Base-by-base conservation (phyloP, 2,113 vertebrate genomes). In the Ameiurus melas region DNA sequence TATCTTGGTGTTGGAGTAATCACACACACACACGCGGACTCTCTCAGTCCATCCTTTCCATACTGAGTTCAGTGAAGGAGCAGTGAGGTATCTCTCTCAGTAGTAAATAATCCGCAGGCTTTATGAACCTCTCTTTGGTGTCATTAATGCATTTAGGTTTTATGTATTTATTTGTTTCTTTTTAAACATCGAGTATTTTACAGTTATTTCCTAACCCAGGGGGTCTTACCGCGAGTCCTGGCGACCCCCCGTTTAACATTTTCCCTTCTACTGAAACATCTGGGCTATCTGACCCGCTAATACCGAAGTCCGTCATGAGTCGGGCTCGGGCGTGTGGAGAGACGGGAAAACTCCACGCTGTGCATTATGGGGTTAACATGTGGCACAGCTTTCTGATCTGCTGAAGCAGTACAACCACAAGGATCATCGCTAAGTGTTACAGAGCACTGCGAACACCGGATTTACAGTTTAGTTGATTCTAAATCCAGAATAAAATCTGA, bases 31-130 rank as follows among this genome's bases (percentile, higher is more conserved):
- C 33, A 47, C 10, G 17, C 33, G 39, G 33, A 39, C 36, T 39
- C 36, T 39, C 36, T 39, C 36, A 39, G 58, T 64, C 66, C 36
- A 14, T 43, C 25, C 27, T 66, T 5, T 64, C 22, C 4, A 17
- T 64, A 39, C 66, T 66, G 64, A 83, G 58, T 83, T 83, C 30
- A 17, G 58, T 64, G 47, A 83, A 64, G 47, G 82, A 83, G 36
- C 57, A 60, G 57, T 39, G 79, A 60, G 30, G 55, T 60, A 19
- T 39, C 53, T 60, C 19, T n/a, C 47, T 79, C 14, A 53, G 75
- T 47, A 17, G 75, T 47, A 30, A 80, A 9, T 55, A 9, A 80
- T 55, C 14, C 19, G 27, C 43, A 43, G 43, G 3, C 5, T 68
- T 84, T 84, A 68, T 53, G 30, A 68, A 16, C 16, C 66, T 30